Conservation (phyloP, 2,797 vertebrate genomes). For the Poliocrania exsul region DNA sequence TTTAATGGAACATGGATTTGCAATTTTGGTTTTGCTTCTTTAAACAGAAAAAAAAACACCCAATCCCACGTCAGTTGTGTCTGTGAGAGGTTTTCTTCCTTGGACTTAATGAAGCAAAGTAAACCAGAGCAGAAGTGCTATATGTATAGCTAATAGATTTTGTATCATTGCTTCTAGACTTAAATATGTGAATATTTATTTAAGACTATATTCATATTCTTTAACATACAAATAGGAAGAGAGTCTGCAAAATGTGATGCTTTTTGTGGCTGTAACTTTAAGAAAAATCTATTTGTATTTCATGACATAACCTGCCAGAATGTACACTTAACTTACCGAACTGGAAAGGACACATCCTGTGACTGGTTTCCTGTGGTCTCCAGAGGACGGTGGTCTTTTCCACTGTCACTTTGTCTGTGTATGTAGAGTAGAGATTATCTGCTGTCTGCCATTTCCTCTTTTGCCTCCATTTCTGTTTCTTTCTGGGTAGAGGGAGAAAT, state of each 20-base stretch:
- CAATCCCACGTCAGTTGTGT: neutral
- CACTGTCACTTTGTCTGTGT: neutral
- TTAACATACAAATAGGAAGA: neutral
- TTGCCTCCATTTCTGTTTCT: neutral
- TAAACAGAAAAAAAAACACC: neutral
- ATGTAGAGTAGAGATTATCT: slow-evolving; percentile 25
- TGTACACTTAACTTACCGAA: neutral
- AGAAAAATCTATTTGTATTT: neutral
- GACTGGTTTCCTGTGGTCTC: slow-evolving; percentile 10
- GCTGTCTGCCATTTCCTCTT: slow-evolving; percentile 45
- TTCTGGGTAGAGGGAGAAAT: neutral
- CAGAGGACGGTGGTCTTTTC: slow-evolving; percentile 37
- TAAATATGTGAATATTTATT: neutral
- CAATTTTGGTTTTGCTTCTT: slow-evolving; percentile 3
- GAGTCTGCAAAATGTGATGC: neutral
- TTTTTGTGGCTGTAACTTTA: neutral
- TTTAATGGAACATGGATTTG: neutral
- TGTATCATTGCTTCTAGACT: neutral
- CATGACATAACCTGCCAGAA: neutral
- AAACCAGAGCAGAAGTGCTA: neutral
- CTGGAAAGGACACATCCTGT: slow-evolving; percentile 17
- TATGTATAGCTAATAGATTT: neutral
- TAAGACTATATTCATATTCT: neutral
- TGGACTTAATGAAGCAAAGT: neutral
- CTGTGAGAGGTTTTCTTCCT: neutral